Percentiles rank a stretch among this genome's conserved stretches.
These are phyloP conservation scores for Ptyas mucosa DNA, from an alignment of 2,113 vertebrate species.

Conservation along the genomic window DNA sequence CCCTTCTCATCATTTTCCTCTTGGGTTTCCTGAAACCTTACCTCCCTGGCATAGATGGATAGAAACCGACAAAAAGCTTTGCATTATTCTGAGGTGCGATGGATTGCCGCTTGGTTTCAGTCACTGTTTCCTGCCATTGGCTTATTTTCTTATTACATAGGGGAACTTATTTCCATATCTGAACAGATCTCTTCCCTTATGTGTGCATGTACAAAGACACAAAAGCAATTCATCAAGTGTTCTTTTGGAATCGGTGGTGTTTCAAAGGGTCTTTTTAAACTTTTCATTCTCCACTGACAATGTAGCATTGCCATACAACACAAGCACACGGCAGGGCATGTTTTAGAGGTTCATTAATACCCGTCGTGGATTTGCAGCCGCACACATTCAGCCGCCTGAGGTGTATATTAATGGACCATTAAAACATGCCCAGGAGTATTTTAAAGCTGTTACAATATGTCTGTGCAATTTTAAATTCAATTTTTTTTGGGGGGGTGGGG, in stretches of 20 bases:
- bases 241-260: constrained; percentile 28
- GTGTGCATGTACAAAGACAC: not conserved
- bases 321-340: constrained; percentile 36
- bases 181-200: not conserved
- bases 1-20: not conserved
- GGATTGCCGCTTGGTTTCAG: not conserved
- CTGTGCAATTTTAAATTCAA: constrained; percentile 55
- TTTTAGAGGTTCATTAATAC: constrained; percentile 53
- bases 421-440: constrained; percentile 62
- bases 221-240: constrained; percentile 26
- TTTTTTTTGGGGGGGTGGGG: not conserved
- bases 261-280: not conserved
- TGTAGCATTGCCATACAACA: not conserved
- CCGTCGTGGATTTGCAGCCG: constrained; percentile 47
- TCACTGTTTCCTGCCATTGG: rapidly evolving
- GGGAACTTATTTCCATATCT: constrained; percentile 18
- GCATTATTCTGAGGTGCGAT: not conserved
- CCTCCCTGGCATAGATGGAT: rapidly evolving
- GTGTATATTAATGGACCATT: constrained; percentile 57
- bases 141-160: not conserved
- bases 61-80: rapidly evolving
- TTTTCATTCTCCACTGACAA: constrained; percentile 32
- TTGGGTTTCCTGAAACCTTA: not conserved
- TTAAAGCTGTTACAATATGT: constrained; percentile 43
- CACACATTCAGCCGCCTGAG: constrained; percentile 40